Evolutionary conservation across 2,888 invertebrate species (phyloP).

Genomic region (Chydorus sphaericus): DNA sequence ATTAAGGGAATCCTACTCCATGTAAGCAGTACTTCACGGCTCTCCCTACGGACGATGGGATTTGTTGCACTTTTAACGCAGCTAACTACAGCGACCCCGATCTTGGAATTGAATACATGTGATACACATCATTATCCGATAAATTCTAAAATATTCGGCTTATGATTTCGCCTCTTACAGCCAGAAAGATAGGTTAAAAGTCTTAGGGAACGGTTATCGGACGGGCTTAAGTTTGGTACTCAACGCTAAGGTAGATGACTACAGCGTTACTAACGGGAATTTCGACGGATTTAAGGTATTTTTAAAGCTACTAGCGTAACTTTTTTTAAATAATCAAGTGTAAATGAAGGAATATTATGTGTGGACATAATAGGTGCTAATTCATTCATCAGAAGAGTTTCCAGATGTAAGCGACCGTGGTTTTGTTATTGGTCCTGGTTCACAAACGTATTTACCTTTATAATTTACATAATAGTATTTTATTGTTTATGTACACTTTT

Average conservation of each 20-base stretch:
- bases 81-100: neutral
- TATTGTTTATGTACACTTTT: neutral
- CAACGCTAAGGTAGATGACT: slow-evolving; percentile 4
- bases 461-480: no score
- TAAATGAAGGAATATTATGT: no score
- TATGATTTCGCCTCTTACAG: no score
- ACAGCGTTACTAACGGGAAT: neutral
- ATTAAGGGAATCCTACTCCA: no score
- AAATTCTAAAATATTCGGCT: no score
- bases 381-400: slow-evolving; percentile 9
- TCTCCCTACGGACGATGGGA: slow-evolving; percentile 2
- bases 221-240: slow-evolving; percentile 2
- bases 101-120: neutral
- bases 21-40: neutral
- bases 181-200: neutral
- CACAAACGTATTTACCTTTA: neutral
- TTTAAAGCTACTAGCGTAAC: no score
- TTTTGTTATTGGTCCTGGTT: neutral
- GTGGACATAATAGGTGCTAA: no score
- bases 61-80: slow-evolving; percentile 10
- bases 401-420: slow-evolving; percentile 9
- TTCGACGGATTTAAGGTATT: slow-evolving; percentile 7
- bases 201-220: neutral
- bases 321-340: no score
- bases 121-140: neutral